These are phyloP conservation scores for Anguilla obscura DNA, from an alignment of 2,797 vertebrate genomes.

Conservation along the genomic window DNA sequence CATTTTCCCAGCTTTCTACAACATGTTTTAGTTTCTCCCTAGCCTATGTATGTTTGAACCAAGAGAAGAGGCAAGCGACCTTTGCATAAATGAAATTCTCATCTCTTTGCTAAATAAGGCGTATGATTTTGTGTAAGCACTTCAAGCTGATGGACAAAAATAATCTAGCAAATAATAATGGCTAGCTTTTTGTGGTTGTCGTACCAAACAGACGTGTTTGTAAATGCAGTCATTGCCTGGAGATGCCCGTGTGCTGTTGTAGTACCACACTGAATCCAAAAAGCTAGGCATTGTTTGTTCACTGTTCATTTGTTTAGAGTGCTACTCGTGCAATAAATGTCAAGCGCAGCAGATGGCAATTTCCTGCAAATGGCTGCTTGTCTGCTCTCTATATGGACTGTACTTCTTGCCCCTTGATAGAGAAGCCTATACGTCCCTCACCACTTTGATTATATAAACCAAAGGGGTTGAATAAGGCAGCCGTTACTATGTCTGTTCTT, in stretches of 20 bases:
- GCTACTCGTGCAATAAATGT: not conserved
- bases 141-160: not conserved
- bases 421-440: not conserved
- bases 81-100: not conserved
- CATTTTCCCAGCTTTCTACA: not conserved
- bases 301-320: not conserved
- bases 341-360: not conserved
- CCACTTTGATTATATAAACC: not conserved
- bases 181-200: not conserved
- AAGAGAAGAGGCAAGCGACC: not conserved
- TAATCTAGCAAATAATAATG: not conserved
- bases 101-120: too few species aligned
- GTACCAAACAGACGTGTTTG: too few species aligned
- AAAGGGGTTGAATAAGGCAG: not conserved
- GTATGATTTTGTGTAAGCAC: too few species aligned
- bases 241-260: not conserved
- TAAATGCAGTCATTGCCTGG: not conserved
- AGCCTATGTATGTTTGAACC: not conserved
- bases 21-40: not conserved
- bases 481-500: not conserved
- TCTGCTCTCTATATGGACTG: not conserved
- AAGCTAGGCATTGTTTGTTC: slow-evolving; percentile 1
- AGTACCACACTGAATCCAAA: not conserved
- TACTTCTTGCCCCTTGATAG: not conserved
- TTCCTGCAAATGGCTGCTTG: not conserved